phyloP scores from a whole-genome alignment of 2,797 vertebrate genomes.

The Protonibea diacanthus region DNA sequence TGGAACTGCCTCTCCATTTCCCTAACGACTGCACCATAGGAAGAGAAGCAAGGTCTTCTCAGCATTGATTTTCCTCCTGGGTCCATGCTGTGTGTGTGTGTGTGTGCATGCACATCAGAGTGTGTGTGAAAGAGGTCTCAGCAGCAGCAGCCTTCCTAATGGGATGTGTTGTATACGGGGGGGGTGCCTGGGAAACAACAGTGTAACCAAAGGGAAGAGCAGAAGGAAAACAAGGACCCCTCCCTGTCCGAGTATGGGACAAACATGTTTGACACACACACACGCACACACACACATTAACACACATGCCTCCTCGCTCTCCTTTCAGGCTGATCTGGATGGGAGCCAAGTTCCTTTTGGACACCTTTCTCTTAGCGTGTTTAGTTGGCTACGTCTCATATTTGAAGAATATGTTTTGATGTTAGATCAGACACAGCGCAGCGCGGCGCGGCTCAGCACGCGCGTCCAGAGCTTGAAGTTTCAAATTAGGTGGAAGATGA shows the following conservation, averaged over 20 bases:
- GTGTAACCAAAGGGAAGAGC: constrained; percentile 82
- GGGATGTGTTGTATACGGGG: constrained; percentile 74
- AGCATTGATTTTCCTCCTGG: constrained; percentile 80
- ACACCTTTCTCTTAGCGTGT: constrained; percentile 48
- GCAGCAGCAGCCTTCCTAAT: constrained; percentile 72
- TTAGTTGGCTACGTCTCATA: constrained; percentile 11
- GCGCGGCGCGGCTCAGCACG: neutral
- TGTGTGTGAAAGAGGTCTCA: constrained; percentile 46
- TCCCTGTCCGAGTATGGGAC: constrained; percentile 76
- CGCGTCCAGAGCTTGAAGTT: constrained; percentile 23
- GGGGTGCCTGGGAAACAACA: constrained; percentile 77
- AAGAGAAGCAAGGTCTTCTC: constrained; percentile 83
- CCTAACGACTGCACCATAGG: constrained; percentile 82
- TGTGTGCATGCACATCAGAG: neutral
- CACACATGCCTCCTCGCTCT: constrained; percentile 49
- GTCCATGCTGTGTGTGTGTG: constrained; percentile 45
- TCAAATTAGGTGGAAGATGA: constrained; percentile 32
- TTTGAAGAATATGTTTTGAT: constrained; percentile 65
- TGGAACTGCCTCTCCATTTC: constrained; percentile 81
- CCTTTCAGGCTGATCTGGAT: constrained; percentile 58
- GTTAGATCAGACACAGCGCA: constrained; percentile 26
- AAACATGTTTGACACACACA: constrained; percentile 71
- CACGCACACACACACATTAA: constrained; percentile 53
- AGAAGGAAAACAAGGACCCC: constrained; percentile 81
- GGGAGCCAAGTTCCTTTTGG: constrained; percentile 49